Evolutionary conservation across 2,113 vertebrate genomes (phyloP).

Genomic region (Danio rerio): DNA sequence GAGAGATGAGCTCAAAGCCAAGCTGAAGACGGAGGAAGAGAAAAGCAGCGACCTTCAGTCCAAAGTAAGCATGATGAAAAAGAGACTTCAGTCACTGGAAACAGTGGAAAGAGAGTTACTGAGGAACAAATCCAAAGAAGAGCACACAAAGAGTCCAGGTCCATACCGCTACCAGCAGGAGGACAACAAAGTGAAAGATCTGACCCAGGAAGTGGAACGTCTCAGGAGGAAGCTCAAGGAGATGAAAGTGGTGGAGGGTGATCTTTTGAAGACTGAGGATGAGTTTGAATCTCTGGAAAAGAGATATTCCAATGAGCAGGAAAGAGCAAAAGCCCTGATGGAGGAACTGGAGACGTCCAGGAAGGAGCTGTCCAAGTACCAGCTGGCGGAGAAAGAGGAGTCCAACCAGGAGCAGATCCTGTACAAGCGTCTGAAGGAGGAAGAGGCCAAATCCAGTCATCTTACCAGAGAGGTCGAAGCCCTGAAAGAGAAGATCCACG

Average conservation of each 20-base stretch:
- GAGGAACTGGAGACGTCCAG: slow-evolving; percentile 88
- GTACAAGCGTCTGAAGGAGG: slow-evolving; percentile 90
- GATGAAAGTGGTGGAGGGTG: slow-evolving; percentile 91
- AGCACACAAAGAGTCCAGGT: slow-evolving; percentile 78
- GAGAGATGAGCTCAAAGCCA: slow-evolving; percentile 88
- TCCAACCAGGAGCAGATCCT: slow-evolving; percentile 89
- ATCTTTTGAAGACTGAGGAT: slow-evolving; percentile 90
- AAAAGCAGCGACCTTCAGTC: slow-evolving; percentile 88
- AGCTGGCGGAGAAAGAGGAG: slow-evolving; percentile 90
- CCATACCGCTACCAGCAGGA: slow-evolving; percentile 85
- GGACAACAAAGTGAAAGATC: slow-evolving; percentile 95
- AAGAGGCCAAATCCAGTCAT: slow-evolving; percentile 91
- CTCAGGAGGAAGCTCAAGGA: slow-evolving; percentile 90
- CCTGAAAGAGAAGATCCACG: slow-evolving; percentile 95
- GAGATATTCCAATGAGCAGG: slow-evolving; percentile 83
- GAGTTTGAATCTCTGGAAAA: slow-evolving; percentile 90
- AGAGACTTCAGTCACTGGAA: slow-evolving; percentile 91
- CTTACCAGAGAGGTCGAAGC: slow-evolving; percentile 90
- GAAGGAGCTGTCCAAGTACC: slow-evolving; percentile 88
- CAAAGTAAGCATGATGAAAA: slow-evolving; percentile 89
- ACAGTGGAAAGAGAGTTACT: slow-evolving; percentile 86
- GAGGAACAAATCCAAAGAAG: slow-evolving; percentile 88
- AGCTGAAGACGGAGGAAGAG: slow-evolving; percentile 88
- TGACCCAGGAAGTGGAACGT: slow-evolving; percentile 92
- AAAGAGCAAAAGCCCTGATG: slow-evolving; percentile 85